Evolutionary conservation across 1,140 invertebrate genomes (phyloP).

Genomic region (Drosophila subobscura): DNA sequence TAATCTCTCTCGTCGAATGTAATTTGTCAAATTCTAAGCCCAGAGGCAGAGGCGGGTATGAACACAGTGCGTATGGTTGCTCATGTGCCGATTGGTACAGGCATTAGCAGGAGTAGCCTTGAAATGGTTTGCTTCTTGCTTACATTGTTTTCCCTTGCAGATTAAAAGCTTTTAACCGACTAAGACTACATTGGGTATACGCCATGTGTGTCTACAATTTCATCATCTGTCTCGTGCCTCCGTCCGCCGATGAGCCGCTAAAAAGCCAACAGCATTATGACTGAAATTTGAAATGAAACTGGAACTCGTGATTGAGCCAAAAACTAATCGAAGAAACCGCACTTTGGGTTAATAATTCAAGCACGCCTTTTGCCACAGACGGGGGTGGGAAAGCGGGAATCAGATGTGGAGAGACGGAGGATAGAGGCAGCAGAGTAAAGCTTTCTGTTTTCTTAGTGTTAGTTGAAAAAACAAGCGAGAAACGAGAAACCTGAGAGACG

Average conservation of each 20-base stretch:
- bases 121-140: background rate
- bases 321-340: slow-evolving; percentile 24
- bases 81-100: background rate
- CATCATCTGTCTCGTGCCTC: slow-evolving; percentile 30
- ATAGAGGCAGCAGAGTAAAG: background rate
- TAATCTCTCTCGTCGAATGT: slow-evolving; percentile 26
- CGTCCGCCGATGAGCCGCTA: slow-evolving; percentile 26
- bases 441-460: slow-evolving; percentile 43
- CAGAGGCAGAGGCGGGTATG: background rate
- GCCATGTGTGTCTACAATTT: slow-evolving; percentile 22
- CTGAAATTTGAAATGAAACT: slow-evolving; percentile 25
- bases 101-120: slow-evolving; percentile 12
- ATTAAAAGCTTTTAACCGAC: background rate
- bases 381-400: background rate
- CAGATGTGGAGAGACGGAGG: background rate
- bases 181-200: slow-evolving; percentile 38
- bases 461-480: slow-evolving; percentile 29
- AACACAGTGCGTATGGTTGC: slow-evolving; percentile 55
- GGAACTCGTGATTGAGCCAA: slow-evolving; percentile 63
- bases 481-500: slow-evolving; percentile 22
- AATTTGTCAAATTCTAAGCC: slow-evolving; percentile 51
- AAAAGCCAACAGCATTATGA: slow-evolving; percentile 25
- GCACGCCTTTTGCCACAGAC: slow-evolving; percentile 49
- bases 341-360: slow-evolving; percentile 63
- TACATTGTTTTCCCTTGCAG: background rate